phyloP scores from a whole-genome alignment of 2,113 vertebrate species.

The Aphyosemion australe region DNA sequence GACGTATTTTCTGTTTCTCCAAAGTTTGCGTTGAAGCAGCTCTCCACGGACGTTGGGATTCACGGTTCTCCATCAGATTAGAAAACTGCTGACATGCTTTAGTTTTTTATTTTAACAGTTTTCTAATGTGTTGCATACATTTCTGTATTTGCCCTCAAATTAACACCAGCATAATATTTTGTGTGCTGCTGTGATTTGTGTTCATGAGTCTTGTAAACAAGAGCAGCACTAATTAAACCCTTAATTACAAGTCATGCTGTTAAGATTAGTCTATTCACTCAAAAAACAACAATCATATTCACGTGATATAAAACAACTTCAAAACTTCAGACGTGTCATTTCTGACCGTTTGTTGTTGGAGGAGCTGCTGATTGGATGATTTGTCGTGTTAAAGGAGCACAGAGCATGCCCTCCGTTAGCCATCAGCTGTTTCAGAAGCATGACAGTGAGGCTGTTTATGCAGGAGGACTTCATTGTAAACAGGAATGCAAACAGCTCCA shows the following conservation, averaged over 20 bases:
- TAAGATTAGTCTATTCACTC: neutral
- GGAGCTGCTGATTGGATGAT: conserved; percentile 1
- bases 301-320: neutral
- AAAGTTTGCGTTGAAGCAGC: conserved; percentile 29
- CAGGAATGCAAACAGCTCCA: conserved; percentile 14
- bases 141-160: neutral
- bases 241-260: neutral
- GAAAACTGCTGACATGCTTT: no score
- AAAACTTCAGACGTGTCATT: neutral
- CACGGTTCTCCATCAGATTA: no score
- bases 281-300: neutral
- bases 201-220: conserved; percentile 33
- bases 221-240: conserved; percentile 19
- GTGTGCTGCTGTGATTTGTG: conserved; percentile 13
- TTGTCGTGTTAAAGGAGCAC: neutral
- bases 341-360: neutral
- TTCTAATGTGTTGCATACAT: no score
- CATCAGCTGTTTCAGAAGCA: conserved; percentile 10
- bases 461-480: conserved; percentile 16
- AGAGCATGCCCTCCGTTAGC: neutral
- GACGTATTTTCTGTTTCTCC: conserved; percentile 2
- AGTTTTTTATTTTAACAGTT: no score
- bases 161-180: neutral
- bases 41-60: neutral
- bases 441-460: neutral